These are phyloP conservation scores for Muntiacus muntjak DNA, from an alignment of 2,113 vertebrate species.

Conservation along the genomic window DNA sequence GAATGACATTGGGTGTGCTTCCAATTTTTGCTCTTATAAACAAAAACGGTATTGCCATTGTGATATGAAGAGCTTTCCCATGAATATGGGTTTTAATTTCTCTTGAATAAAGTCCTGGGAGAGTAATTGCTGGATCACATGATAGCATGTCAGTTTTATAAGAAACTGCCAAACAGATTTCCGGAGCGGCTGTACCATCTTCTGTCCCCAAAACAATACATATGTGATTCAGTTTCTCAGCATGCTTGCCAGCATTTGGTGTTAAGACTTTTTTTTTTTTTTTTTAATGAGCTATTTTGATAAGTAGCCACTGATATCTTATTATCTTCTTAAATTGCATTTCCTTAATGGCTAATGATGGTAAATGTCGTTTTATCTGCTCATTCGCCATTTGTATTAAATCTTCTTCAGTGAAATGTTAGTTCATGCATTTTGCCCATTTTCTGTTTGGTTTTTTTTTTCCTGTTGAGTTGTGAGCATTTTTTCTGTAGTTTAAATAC, in stretches of 20 bases:
- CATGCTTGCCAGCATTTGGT: neutral
- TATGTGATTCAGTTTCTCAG: neutral
- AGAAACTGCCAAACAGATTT: neutral
- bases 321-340: neutral
- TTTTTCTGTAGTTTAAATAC: neutral
- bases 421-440: neutral
- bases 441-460: neutral
- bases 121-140: neutral
- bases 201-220: neutral
- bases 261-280: neutral
- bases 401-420: neutral
- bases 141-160: neutral
- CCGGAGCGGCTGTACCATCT: too few relatives aligned
- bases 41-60: neutral
- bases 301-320: neutral
- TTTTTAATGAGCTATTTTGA: neutral
- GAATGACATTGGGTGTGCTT: neutral
- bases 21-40: neutral
- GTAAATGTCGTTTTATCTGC: too few relatives aligned
- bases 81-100: neutral
- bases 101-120: neutral
- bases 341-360: neutral
- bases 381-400: neutral
- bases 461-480: neutral
- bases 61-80: neutral